Evolutionary conservation across 2,888 invertebrate species (phyloP).

Genomic region (Tryphoninae sp.): DNA sequence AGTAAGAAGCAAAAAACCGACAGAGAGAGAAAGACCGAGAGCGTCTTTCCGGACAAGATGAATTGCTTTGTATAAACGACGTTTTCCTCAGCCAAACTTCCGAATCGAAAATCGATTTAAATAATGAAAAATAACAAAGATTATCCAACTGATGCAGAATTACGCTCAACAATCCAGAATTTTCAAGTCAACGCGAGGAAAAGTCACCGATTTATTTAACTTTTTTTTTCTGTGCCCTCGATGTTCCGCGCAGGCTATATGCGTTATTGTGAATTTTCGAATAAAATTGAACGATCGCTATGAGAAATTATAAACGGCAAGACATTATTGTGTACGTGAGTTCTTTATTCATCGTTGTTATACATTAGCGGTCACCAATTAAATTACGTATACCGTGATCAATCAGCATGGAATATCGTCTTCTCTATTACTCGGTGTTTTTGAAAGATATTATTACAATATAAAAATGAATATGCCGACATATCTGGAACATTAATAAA

Average conservation of each 20-base stretch:
- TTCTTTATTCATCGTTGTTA: too few relatives aligned
- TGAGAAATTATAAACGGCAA: too few relatives aligned
- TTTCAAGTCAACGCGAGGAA: conserved; percentile 44
- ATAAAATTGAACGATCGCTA: conserved; percentile 60
- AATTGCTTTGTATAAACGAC: conserved; percentile 18
- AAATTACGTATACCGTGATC: too few relatives aligned
- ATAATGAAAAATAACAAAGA: conserved; percentile 71
- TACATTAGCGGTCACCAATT: too few relatives aligned
- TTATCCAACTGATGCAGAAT: conserved; percentile 27
- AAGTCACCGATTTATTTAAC: conserved; percentile 76
- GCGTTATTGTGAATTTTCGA: conserved; percentile 31
- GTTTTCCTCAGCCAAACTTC: conserved; percentile 40
- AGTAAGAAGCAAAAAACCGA: conserved; percentile 46
- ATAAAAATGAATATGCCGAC: too few relatives aligned
- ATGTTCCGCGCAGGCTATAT: conserved; percentile 21
- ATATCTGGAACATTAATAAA: too few relatives aligned
- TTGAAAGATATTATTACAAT: too few relatives aligned
- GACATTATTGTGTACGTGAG: too few relatives aligned
- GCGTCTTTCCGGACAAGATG: conserved; percentile 54
- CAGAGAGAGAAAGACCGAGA: background rate
- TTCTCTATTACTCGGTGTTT: too few relatives aligned
- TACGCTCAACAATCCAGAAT: conserved; percentile 44
- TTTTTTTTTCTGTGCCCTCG: conserved; percentile 65
- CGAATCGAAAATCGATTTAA: conserved; percentile 69
- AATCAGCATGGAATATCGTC: too few relatives aligned